phyloP scores from a whole-genome alignment of 53 echinoderm and acorn worm genomes.

The Arbacia lixula region DNA sequence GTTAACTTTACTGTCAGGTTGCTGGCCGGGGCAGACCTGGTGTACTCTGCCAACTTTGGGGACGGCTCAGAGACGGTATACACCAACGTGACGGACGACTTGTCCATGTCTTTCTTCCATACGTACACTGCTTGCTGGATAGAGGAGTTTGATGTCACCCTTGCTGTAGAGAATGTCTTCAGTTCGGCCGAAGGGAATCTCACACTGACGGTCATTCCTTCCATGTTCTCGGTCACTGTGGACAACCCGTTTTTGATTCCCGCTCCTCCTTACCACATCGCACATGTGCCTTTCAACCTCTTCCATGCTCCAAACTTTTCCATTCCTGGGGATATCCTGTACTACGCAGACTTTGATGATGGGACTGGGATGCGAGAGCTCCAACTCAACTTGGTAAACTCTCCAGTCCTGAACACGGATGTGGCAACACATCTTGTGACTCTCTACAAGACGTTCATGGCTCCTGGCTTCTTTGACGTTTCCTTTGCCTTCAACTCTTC shows the following conservation, averaged over 20 bases:
- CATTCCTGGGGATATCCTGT: neutral
- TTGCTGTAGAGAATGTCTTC: neutral
- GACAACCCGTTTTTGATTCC: neutral
- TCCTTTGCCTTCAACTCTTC: slow-evolving; percentile 22
- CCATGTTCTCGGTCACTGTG: slow-evolving; percentile 4
- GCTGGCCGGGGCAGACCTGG: slow-evolving; percentile 12
- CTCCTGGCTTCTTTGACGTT: neutral
- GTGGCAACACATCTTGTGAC: slow-evolving; percentile 7
- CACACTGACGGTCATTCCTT: slow-evolving; percentile 26
- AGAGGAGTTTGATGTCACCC: neutral
- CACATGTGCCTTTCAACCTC: slow-evolving; percentile 24
- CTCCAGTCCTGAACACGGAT: slow-evolving; percentile 3
- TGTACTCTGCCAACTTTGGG: slow-evolving; percentile 13
- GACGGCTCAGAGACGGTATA: neutral
- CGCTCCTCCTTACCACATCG: slow-evolving; percentile 8
- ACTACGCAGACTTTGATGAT: slow-evolving; percentile 24
- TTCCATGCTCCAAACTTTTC: slow-evolving; percentile 2
- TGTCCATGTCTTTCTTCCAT: neutral
- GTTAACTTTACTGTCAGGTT: slow-evolving; percentile 9
- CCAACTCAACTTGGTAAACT: neutral
- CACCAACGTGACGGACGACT: neutral
- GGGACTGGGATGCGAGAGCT: slow-evolving; percentile 3
- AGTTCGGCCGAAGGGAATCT: neutral
- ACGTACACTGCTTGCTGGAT: neutral
- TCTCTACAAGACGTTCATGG: slow-evolving; percentile 4